Evolutionary conservation across 2,113 vertebrate genomes (phyloP), one percentile per base, ranked within the genome.

Genomic region (Gracilinanus agilis): DNA sequence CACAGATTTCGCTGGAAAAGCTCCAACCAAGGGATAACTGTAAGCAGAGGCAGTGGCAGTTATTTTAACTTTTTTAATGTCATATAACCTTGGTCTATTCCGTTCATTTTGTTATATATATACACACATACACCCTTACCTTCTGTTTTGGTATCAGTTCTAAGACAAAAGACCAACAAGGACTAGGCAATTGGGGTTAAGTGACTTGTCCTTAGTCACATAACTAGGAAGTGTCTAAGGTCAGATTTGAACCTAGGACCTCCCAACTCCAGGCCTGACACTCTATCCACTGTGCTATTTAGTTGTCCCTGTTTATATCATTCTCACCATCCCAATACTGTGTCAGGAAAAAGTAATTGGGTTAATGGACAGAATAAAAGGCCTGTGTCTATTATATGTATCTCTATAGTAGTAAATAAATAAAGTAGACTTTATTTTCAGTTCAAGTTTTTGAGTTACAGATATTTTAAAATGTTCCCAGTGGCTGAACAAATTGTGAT

Each of bases 1-100:
- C 55, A 94, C 90, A 89, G 54, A 54, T 95, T 95, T 97, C 94
- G 55, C 88, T 95, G 90, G 93, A 96, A 97, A 92, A 90, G 3
- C 54, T 96, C 94, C 91, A 95, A 83, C 94, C 94, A 92, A 95
- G 95, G 94, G 88, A 91, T 94, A 90, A 21, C 89, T 96, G 25
- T 90, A 95, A 93, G 95, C 53, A 93, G 55, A 40, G 53, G 92
- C 67, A 94, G 89, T 95, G 21, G 34, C 67, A 21, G 49, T 94
- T 29, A 89, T 49, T 93, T 96, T 95, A 92, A 54, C 89, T 92
- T 96, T 95, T 89, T 75, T 40, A 94, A 96, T 29, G 2, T 95
- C 54, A 44, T 56, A n/a, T 10, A 83, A 92, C 53, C n/a, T 89
- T 83, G 67, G 94, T 95, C 94, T 92, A 88, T 91, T 44, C 61